Percentiles rank a stretch among this genome's conserved stretches.
phyloP scores from a whole-genome alignment of 2,888 invertebrate species.

The Matsumyia berberina region DNA sequence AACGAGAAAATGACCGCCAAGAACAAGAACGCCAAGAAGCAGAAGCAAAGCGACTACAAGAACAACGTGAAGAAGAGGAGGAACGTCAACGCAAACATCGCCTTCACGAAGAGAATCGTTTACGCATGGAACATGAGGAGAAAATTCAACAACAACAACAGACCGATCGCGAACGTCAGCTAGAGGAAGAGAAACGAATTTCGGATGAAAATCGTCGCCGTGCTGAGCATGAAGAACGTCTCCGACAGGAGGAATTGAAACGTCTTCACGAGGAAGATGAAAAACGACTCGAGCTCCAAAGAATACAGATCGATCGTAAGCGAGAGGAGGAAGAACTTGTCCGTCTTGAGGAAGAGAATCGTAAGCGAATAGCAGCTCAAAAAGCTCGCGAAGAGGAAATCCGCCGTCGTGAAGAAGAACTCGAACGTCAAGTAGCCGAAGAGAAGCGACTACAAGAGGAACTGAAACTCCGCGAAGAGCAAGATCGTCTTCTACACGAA shows the following conservation, averaged over 20 bases:
- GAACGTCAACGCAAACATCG: slow-evolving; percentile 79
- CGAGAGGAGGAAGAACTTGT: slow-evolving; percentile 80
- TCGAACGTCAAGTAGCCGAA: slow-evolving; percentile 79
- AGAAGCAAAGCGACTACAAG: slow-evolving; percentile 77
- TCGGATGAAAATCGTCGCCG: slow-evolving; percentile 79
- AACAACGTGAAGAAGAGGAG: slow-evolving; percentile 78
- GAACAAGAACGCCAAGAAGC: slow-evolving; percentile 77
- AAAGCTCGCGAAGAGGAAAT: slow-evolving; percentile 82
- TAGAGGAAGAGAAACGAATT: slow-evolving; percentile 80
- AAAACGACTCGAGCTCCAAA: slow-evolving; percentile 79
- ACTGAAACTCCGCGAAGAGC: slow-evolving; percentile 79
- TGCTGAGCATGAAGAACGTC: slow-evolving; percentile 79
- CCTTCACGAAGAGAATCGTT: slow-evolving; percentile 79
- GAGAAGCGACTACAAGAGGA: slow-evolving; percentile 81
- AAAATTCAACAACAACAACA: slow-evolving; percentile 78
- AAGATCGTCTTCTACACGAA: slow-evolving; percentile 78
- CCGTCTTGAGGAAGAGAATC: slow-evolving; percentile 80
- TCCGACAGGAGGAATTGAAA: slow-evolving; percentile 79
- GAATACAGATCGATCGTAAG: slow-evolving; percentile 79
- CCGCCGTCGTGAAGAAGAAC: slow-evolving; percentile 78
- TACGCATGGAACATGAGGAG: slow-evolving; percentile 80
- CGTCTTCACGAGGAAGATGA: slow-evolving; percentile 81
- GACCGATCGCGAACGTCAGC: slow-evolving; percentile 79
- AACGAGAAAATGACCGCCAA: slow-evolving; percentile 15
- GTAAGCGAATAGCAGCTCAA: slow-evolving; percentile 79